Conservation (phyloP, 1,140 invertebrate genomes). For the Caenorhabditis tropicalis region DNA sequence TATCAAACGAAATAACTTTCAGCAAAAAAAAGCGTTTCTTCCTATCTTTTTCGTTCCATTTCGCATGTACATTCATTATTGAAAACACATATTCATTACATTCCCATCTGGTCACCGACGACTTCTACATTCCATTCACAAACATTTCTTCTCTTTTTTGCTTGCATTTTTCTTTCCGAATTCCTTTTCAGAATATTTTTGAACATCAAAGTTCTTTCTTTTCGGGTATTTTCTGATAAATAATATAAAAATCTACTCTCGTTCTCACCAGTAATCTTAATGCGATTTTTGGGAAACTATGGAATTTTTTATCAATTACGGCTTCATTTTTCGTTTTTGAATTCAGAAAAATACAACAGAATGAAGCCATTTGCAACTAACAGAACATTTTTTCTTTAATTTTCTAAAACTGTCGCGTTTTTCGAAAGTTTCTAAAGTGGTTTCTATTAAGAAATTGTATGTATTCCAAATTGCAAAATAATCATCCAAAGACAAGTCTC, state of each 20-base stretch:
- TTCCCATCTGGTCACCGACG: slow-evolving; percentile 18
- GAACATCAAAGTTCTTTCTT: not conserved
- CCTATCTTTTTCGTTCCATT: slow-evolving; percentile 12
- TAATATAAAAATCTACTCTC: no score
- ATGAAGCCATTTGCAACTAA: no score
- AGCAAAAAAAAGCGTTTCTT: not conserved
- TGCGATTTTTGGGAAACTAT: no score
- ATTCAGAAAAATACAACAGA: no score
- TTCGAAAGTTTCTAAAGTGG: no score
- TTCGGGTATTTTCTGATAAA: not conserved
- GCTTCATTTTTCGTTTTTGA: no score
- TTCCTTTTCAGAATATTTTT: not conserved
- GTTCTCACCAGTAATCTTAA: no score
- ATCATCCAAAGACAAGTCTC: not conserved
- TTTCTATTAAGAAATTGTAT: no score
- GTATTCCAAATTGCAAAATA: not conserved
- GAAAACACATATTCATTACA: slow-evolving; percentile 43
- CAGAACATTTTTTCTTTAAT: no score
- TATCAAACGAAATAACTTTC: no score
- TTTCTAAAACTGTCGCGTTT: no score
- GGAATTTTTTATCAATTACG: no score
- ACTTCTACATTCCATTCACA: slow-evolving; percentile 16
- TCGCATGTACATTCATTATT: slow-evolving; percentile 16
- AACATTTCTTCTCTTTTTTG: not conserved
- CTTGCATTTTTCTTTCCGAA: not conserved